Evolutionary conservation across 2,113 vertebrate species (phyloP).

Genomic region (Pithys albifrons): DNA sequence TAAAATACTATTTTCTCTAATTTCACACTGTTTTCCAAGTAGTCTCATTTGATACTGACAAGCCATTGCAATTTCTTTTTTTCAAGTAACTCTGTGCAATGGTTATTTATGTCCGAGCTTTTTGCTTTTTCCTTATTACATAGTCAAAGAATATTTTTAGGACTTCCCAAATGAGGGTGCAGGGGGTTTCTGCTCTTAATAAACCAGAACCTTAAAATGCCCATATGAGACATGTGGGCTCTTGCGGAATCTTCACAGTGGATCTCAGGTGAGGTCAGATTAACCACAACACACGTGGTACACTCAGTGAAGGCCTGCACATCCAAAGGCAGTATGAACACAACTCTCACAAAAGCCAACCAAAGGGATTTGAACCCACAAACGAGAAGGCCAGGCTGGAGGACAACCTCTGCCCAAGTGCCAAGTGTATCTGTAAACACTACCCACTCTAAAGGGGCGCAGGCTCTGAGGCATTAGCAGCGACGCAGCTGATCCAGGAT

Average conservation of each 20-base stretch:
- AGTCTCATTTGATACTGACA: background rate
- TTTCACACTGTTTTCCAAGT: background rate
- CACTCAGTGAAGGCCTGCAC: background rate
- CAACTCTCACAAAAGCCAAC: background rate
- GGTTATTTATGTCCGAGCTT: background rate
- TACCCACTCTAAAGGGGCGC: background rate
- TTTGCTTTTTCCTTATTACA: background rate
- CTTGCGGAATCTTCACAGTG: background rate
- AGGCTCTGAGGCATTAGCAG: background rate
- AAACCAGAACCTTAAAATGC: background rate
- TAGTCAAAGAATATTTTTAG: background rate
- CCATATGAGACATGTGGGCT: background rate
- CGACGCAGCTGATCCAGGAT: background rate
- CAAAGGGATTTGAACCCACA: background rate
- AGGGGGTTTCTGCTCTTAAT: background rate
- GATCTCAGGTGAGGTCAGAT: background rate
- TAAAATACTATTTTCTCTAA: background rate
- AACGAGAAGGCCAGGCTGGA: background rate
- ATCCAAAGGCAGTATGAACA: background rate
- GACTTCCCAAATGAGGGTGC: background rate
- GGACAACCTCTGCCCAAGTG: background rate
- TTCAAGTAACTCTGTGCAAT: background rate
- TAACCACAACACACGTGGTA: fast-evolving
- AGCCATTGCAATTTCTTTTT: background rate
- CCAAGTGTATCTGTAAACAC: background rate